phyloP scores from a whole-genome alignment of 2,888 invertebrate genomes.

The Caenorhabditis plicata region DNA sequence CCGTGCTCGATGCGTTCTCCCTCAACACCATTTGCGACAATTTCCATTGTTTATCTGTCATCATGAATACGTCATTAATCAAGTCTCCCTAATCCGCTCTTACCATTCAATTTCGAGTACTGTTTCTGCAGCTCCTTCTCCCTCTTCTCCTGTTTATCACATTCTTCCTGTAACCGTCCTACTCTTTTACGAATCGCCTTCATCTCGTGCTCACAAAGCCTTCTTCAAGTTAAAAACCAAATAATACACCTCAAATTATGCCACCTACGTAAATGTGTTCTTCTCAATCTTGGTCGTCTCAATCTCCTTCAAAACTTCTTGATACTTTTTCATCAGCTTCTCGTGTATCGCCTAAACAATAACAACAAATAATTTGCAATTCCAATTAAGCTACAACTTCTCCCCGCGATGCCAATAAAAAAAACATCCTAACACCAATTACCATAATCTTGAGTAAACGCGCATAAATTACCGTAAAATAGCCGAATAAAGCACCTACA shows the following conservation, averaged over 20 bases:
- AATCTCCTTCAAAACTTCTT: constrained; percentile 76
- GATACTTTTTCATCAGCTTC: constrained; percentile 74
- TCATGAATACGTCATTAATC: background rate
- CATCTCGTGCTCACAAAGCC: constrained; percentile 79
- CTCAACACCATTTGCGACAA: constrained; percentile 43
- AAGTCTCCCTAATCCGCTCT: background rate
- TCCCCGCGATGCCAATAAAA: too few relatives aligned
- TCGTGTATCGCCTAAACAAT: constrained; percentile 69
- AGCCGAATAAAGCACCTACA: too few relatives aligned
- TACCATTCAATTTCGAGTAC: constrained; percentile 75
- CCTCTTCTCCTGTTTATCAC: constrained; percentile 71
- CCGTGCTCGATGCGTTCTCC: constrained; percentile 69
- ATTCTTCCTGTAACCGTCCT: constrained; percentile 50
- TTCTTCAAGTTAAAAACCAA: constrained; percentile 17
- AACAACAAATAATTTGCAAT: background rate
- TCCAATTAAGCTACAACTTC: background rate
- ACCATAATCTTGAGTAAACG: too few relatives aligned
- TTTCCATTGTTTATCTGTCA: constrained; percentile 45
- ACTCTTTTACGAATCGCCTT: constrained; percentile 79
- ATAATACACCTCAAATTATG: background rate
- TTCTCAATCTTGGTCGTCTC: constrained; percentile 84
- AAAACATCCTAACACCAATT: too few relatives aligned
- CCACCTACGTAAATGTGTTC: constrained; percentile 48
- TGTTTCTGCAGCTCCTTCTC: constrained; percentile 84
- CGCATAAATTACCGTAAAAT: too few relatives aligned